phyloP scores from a whole-genome alignment of 2,888 invertebrate species.

The Spatulosminthurus flaviceps region DNA sequence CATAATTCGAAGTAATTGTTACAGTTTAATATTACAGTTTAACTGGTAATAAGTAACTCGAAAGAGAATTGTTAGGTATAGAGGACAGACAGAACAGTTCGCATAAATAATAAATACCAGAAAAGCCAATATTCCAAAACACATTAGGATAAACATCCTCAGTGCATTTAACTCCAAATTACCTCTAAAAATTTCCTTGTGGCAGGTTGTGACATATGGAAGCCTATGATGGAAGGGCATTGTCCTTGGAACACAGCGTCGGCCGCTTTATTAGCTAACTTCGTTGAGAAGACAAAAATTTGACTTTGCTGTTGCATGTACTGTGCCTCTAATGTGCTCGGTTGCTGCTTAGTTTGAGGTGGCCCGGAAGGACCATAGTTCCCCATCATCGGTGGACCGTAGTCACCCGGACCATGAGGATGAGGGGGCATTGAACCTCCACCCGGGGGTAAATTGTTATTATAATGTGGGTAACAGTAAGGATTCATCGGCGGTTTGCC shows the following conservation, averaged over 20 bases:
- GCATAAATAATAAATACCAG: no score
- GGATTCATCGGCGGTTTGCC: conserved; percentile 63
- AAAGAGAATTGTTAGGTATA: no score
- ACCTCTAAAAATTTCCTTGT: conserved; percentile 95
- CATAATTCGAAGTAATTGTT: no score
- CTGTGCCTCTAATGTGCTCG: conserved; percentile 80
- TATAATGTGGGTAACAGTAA: conserved; percentile 62
- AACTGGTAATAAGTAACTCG: no score
- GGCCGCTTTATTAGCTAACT: conserved; percentile 93
- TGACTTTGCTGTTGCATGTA: conserved; percentile 97
- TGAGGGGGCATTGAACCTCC: conserved; percentile 57
- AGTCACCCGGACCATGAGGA: conserved; percentile 57
- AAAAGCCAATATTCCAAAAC: no score
- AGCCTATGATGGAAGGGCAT: conserved; percentile 90
- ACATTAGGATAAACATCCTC: no score
- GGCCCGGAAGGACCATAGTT: conserved; percentile 55
- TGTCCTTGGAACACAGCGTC: conserved; percentile 90
- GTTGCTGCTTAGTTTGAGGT: conserved; percentile 71
- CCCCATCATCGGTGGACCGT: conserved; percentile 50
- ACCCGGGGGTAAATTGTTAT: conserved; percentile 63
- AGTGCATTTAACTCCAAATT: conserved; percentile 46
- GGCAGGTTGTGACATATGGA: conserved; percentile 93
- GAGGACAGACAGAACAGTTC: no score
- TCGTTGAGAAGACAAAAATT: conserved; percentile 96
- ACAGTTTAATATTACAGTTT: no score